Base-by-base conservation (phyloP, 2,113 vertebrate genomes). In the Penelope pileata region DNA sequence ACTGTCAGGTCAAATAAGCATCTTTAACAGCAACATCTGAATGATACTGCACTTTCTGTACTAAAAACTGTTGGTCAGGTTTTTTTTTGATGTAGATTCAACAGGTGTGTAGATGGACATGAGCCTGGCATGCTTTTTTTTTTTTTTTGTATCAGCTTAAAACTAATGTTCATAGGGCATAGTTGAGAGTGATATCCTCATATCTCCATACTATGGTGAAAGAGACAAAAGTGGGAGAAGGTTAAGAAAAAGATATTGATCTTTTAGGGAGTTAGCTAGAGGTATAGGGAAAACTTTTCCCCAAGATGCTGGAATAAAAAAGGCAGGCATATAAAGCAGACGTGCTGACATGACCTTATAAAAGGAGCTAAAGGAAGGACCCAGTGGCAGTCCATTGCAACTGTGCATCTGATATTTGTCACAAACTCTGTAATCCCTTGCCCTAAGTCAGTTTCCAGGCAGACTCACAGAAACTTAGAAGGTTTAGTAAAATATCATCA, bases 161-260 rank as follows among this genome's bases (percentile, higher is more conserved):
- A 82, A 45, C 22, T 9, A 50, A 79, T 23, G 19, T 16, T 83
- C 68, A 67, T 4, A 8, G n/a, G 30, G n/a, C 45, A 51, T 3
- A 63, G 84, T 0, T 48, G 17, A 76, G 54, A 8, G 22, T 29
- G 38, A 66, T 34, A 43, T 10, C 43, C 4, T 62, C 13, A 0
- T 38, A 16, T 43, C 62, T 69, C 63, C 53, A 43, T 72, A 70
- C 21, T 36, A 70, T 63, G 23, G 36, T 12, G 15, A 77, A 73
- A 56, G 0, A 10, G 0, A 9, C 4, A 4, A 3, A 0, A 1
- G 15, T 2, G 3, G 4, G 16, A 3, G 23, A n/a, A 47, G 23
- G 38, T 63, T 40, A 51, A 47, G 6, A 22, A 3, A 27, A 14
- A 74, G 74, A 77, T n/a, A 26, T 7, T 76, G 70, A 82, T 36